These are phyloP conservation scores for Amphiprion percula DNA, from an alignment of 2,113 vertebrate genomes.

Conservation along the genomic window DNA sequence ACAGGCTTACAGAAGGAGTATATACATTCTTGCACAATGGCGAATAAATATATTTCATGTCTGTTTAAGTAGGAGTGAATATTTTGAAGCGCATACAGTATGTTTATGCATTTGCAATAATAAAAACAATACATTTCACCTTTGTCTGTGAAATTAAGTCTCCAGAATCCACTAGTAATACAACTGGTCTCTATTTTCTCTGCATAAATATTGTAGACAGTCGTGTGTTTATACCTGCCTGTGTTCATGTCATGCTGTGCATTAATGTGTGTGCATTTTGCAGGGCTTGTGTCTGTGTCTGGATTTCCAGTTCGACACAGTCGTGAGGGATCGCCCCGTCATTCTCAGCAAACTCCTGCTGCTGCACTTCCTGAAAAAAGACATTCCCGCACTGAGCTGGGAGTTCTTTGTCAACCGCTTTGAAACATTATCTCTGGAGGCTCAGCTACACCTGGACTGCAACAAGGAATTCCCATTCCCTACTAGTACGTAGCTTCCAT, in stretches of 20 bases:
- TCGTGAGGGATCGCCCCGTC: slow-evolving; percentile 95
- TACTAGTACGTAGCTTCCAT: slow-evolving; percentile 88
- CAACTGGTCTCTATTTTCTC: not conserved
- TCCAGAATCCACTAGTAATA: too few species aligned
- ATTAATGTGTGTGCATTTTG: slow-evolving; percentile 21
- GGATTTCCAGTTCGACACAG: slow-evolving; percentile 99
- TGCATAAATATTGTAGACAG: not conserved
- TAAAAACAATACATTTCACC: too few species aligned
- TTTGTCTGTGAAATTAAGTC: not conserved
- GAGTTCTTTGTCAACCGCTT: slow-evolving; percentile 99
- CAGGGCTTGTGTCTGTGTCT: slow-evolving; percentile 97
- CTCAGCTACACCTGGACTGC: slow-evolving; percentile 98
- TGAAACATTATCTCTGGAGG: slow-evolving; percentile 97
- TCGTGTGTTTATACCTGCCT: too few species aligned
- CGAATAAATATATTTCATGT: too few species aligned
- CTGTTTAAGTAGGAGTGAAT: too few species aligned
- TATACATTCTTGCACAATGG: too few species aligned
- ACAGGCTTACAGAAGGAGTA: too few species aligned
- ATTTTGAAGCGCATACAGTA: too few species aligned
- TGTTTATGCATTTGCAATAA: too few species aligned
- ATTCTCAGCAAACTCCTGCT: slow-evolving; percentile 97
- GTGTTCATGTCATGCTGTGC: not conserved
- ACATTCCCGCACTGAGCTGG: slow-evolving; percentile 98
- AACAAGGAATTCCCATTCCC: slow-evolving; percentile 99
- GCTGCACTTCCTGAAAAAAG: slow-evolving; percentile 95